Evolutionary conservation across 2,113 vertebrate genomes (phyloP).

Genomic region (Lichenostomus cassidix): DNA sequence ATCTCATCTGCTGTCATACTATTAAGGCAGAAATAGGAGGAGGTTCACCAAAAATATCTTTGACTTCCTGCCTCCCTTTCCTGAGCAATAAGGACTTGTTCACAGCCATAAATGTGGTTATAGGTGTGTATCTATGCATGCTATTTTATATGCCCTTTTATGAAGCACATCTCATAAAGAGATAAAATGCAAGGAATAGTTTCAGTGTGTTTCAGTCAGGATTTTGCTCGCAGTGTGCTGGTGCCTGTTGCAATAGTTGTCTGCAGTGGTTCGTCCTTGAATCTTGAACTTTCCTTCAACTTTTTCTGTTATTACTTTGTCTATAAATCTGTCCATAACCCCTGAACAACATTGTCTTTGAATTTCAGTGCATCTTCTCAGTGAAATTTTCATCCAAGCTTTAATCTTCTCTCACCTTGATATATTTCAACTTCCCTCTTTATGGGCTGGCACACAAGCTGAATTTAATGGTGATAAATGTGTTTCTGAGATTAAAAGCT

Average conservation of each 20-base stretch:
- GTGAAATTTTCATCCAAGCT: background rate
- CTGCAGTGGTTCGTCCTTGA: background rate
- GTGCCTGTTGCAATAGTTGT: background rate
- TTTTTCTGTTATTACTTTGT: background rate
- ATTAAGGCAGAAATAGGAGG: background rate
- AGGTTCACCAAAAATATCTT: background rate
- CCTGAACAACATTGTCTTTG: background rate
- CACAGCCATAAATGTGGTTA: background rate
- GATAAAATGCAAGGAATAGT: background rate
- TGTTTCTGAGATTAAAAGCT: conserved; percentile 9
- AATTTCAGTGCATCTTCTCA: background rate
- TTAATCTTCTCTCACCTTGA: conserved; percentile 40
- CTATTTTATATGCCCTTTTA: background rate
- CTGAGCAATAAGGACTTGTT: background rate
- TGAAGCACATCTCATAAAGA: background rate
- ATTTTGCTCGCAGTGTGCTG: accelerated
- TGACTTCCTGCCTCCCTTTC: background rate
- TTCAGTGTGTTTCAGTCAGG: background rate
- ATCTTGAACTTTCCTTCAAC: conserved; percentile 50
- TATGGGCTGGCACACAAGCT: background rate
- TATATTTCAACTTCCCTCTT: background rate
- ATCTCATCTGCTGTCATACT: background rate
- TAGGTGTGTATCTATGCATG: background rate
- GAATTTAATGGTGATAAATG: conserved; percentile 41
- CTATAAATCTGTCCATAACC: conserved; percentile 8